A percentile compares a stretch with the other conserved stretches of the same genome.
Evolutionary conservation across 2,888 invertebrate species (phyloP).

Genomic region (Pachydiplax longipennis): DNA sequence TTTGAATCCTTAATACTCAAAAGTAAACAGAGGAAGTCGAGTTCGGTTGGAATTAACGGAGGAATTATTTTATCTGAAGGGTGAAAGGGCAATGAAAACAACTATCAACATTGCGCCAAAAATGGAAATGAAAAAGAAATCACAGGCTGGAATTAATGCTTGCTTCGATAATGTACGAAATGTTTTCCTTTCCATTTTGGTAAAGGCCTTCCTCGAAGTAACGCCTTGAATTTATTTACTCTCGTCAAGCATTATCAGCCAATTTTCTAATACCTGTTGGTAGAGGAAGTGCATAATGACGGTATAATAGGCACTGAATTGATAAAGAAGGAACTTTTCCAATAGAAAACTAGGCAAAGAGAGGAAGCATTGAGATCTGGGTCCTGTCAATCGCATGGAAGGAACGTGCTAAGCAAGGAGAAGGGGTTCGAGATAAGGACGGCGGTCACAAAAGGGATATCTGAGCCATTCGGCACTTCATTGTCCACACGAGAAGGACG

Average conservation of each 20-base stretch:
- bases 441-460: slow-evolving; percentile 16
- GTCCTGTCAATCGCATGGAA: neutral
- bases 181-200: neutral
- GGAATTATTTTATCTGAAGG: too few species aligned
- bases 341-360: too few species aligned
- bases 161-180: too few species aligned
- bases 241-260: neutral
- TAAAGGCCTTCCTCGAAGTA: neutral
- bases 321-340: neutral
- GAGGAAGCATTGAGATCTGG: neutral
- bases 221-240: neutral
- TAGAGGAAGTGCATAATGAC: neutral
- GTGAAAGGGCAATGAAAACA: too few species aligned
- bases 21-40: too few species aligned
- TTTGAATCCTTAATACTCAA: too few species aligned
- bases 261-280: too few species aligned
- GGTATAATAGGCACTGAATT: neutral
- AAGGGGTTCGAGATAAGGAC: neutral
- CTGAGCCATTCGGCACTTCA: slow-evolving; percentile 15
- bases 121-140: too few species aligned
- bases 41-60: too few species aligned
- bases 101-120: too few species aligned
- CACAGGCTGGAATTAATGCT: too few species aligned
- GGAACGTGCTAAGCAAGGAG: neutral
- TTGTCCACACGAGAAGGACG: slow-evolving; percentile 24